These are phyloP conservation scores for Drosophila borealis DNA, from an alignment of 2,888 invertebrate species.

Conservation along the genomic window DNA sequence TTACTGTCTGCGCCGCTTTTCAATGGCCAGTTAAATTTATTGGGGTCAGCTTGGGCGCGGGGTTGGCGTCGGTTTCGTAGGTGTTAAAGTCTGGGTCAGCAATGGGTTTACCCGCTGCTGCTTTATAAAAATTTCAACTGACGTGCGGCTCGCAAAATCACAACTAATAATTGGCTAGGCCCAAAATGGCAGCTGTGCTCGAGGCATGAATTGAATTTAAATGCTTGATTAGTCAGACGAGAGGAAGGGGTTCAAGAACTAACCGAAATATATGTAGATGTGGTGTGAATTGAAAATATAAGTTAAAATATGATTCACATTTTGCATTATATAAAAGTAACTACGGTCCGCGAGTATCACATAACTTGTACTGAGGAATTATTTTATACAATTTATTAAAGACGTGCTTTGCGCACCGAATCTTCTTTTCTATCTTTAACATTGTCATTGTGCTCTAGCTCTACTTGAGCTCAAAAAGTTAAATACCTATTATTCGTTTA, in stretches of 20 bases:
- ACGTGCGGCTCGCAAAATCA: slow-evolving; percentile 52
- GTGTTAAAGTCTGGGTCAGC: slow-evolving; percentile 31
- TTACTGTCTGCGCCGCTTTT: slow-evolving; percentile 26
- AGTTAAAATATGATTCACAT: not conserved
- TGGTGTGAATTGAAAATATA: slow-evolving; percentile 16
- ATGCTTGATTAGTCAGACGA: slow-evolving; percentile 53
- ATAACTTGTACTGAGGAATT: not conserved
- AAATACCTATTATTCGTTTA: not conserved
- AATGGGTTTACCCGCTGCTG: slow-evolving; percentile 13
- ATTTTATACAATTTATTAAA: no score
- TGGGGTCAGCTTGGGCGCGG: slow-evolving; percentile 51
- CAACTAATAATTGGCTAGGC: slow-evolving; percentile 67
- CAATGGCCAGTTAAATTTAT: slow-evolving; percentile 60
- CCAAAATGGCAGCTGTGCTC: slow-evolving; percentile 55
- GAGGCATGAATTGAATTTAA: slow-evolving; percentile 59
- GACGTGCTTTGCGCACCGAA: no score
- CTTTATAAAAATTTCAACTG: slow-evolving; percentile 44
- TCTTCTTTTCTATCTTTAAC: no score
- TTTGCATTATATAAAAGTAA: not conserved
- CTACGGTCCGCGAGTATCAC: no score
- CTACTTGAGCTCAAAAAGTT: not conserved
- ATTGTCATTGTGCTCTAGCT: no score
- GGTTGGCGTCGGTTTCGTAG: slow-evolving; percentile 23
- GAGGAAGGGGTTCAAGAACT: slow-evolving; percentile 2
- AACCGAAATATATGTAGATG: not conserved